Evolutionary conservation across 2,797 vertebrate species (phyloP), one percentile per base, ranked within the genome.

Genomic region (Helarctos malayanus): DNA sequence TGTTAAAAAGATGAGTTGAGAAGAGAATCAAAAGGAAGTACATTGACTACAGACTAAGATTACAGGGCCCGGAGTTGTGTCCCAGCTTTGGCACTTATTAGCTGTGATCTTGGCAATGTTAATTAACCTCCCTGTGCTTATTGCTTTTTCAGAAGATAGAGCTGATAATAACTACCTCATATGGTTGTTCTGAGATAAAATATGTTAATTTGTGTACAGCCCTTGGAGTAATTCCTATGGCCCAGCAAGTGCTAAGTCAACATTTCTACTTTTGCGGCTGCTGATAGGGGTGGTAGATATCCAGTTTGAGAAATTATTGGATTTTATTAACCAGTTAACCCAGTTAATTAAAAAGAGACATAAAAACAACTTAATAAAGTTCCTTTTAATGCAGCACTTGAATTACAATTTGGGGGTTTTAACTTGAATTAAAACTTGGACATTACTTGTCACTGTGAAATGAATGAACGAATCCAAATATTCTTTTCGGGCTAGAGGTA

Each of bases 391-490:
- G 49, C 3, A 80, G 11, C 52, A 92, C 54, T 92, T 95, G 29
- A 84, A 49, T 92, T 95, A 84, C 7, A 88, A 4, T 82, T 38
- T 25, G 16, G 71, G 21, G 15, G 14, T 19, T 45, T 86, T 86
- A 86, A 56, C 38, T 90, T 94, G 75, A 94, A 86, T 95, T 96
- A 79, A 63, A 83, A 47, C 18, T 94, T 96, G 84, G 84, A 65
- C 23, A 13, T 76, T 65, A 85, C 56, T 87, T 92, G 79, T 94
- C 61, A 68, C 52, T 73, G 2, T 79, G 38, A 59, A 82, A 76
- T 92, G 84, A 87, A 38, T 93, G 49, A 92, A 57, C 87, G 59
- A 65, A 89, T 69, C 15, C 81, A 97, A 38, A 69, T 95, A 79
- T 8, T 59, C 19, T 93, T 81, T 69, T 32, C 81, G 63, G 61